phyloP scores from a whole-genome alignment of 2,113 vertebrate genomes.

The Piprites chloris region DNA sequence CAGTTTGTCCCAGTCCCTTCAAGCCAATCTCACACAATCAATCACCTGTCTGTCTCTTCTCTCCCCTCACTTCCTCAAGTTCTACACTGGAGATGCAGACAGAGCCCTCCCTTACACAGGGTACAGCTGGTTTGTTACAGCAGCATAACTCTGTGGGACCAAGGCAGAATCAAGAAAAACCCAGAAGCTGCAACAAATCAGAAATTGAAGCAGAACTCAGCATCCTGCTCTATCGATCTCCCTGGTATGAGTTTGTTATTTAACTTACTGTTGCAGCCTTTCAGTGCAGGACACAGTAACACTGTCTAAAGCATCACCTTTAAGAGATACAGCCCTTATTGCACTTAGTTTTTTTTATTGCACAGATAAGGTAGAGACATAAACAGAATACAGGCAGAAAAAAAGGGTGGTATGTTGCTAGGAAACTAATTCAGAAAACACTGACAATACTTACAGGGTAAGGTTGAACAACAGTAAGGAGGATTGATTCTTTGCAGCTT shows the following conservation, averaged over 20 bases:
- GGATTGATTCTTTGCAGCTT: slow-evolving; percentile 98
- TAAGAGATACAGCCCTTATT: background rate
- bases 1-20: background rate
- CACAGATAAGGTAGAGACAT: background rate
- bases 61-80: background rate
- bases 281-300: background rate
- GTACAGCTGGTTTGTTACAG: background rate
- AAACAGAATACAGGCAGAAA: background rate
- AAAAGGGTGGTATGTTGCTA: slow-evolving; percentile 37
- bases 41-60: background rate
- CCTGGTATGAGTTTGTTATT: background rate
- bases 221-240: background rate
- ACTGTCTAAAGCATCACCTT: background rate
- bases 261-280: background rate
- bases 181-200: background rate
- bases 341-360: background rate
- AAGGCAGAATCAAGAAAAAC: background rate
- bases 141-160: rapidly evolving
- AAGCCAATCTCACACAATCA: rapidly evolving
- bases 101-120: background rate
- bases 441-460: slow-evolving; percentile 85
- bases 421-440: slow-evolving; percentile 50
- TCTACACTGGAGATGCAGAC: background rate
- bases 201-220: background rate
- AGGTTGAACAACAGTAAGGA: slow-evolving; percentile 95